Conservation (phyloP, 2,113 vertebrate species). For the Blennius ocellaris region DNA sequence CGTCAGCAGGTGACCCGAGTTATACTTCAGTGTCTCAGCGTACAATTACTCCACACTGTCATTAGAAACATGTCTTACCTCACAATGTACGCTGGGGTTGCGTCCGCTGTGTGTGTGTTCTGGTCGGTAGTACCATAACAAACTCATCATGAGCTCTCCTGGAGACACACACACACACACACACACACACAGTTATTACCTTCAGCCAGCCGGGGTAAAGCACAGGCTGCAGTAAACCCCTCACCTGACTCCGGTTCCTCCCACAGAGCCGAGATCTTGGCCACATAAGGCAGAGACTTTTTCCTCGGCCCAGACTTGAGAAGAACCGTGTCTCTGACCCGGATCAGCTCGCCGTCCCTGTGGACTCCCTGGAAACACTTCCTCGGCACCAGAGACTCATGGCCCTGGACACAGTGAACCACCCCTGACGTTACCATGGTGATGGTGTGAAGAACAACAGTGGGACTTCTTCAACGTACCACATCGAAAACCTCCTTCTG, state of each 20-base stretch:
- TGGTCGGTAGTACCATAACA: slow-evolving; percentile 98
- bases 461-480: slow-evolving; percentile 81
- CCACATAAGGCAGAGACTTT: slow-evolving; percentile 96
- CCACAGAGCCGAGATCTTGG: slow-evolving; percentile 97
- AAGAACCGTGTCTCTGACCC: slow-evolving; percentile 94
- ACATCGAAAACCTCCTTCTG: slow-evolving; percentile 96
- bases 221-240: background rate
- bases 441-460: slow-evolving; percentile 8
- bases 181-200: background rate
- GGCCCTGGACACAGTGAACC: slow-evolving; percentile 84
- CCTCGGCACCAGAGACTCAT: slow-evolving; percentile 89
- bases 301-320: slow-evolving; percentile 95
- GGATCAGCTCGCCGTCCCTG: slow-evolving; percentile 92
- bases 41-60: background rate
- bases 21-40: background rate
- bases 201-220: background rate
- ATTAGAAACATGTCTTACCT: slow-evolving; percentile 82
- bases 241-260: slow-evolving; percentile 96
- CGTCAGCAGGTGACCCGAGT: background rate
- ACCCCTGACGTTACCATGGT: slow-evolving; percentile 22
- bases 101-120: slow-evolving; percentile 98
- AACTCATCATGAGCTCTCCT: slow-evolving; percentile 99
- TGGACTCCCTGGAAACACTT: slow-evolving; percentile 95
- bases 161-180: slow-evolving; percentile 31
- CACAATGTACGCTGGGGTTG: slow-evolving; percentile 91